Evolutionary conservation across 1,140 invertebrate species (phyloP).

Genomic region (Carcinoscorpius rotundicauda): DNA sequence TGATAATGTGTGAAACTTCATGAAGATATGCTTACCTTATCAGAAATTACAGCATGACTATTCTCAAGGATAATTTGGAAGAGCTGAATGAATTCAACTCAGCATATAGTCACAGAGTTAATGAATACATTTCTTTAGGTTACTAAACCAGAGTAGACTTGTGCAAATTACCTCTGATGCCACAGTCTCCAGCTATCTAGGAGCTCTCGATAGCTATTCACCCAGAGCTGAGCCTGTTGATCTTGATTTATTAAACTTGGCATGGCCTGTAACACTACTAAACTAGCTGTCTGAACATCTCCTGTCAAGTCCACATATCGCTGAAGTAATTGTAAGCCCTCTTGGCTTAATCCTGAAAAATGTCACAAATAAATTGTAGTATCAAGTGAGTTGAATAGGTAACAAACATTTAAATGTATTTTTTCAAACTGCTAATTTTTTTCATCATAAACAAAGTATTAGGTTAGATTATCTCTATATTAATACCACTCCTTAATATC

Average conservation of each 20-base stretch:
- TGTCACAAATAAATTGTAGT: not conserved
- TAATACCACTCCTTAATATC: too few relatives aligned
- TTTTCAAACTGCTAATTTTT: too few relatives aligned
- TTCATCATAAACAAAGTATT: too few relatives aligned
- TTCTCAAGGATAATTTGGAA: too few relatives aligned
- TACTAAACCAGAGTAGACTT: conserved; percentile 8
- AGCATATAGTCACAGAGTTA: too few relatives aligned
- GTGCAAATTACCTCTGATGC: conserved; percentile 43
- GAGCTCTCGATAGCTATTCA: conserved; percentile 56
- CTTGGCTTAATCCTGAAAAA: conserved; percentile 20
- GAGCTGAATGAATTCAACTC: not conserved
- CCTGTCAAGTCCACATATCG: conserved; percentile 77
- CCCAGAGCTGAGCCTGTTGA: conserved; percentile 52
- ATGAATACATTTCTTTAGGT: too few relatives aligned
- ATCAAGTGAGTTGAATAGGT: too few relatives aligned
- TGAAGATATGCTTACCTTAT: too few relatives aligned
- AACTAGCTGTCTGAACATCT: conserved; percentile 81
- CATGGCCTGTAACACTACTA: conserved; percentile 61
- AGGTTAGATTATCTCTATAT: too few relatives aligned
- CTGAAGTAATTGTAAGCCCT: conserved; percentile 59
- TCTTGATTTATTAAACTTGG: conserved; percentile 47
- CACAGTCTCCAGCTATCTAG: conserved; percentile 69
- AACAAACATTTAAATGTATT: too few relatives aligned
- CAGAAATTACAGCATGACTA: too few relatives aligned
- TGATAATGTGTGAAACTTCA: too few relatives aligned